phyloP scores from a whole-genome alignment of 2,797 vertebrate genomes.

The Coccyzus lansbergi region DNA sequence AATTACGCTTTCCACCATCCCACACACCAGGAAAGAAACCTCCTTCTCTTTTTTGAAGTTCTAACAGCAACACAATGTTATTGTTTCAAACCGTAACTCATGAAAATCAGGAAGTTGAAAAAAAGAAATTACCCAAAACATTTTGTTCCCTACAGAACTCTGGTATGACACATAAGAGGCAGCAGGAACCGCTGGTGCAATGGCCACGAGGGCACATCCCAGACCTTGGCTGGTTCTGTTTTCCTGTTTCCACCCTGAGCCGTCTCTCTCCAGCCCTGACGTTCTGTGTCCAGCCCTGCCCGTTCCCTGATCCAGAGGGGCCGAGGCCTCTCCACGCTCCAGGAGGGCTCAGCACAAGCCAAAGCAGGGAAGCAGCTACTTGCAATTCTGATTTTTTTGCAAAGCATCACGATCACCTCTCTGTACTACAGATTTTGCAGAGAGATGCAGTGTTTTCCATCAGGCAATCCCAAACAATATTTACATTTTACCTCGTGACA shows the following conservation, averaged over 20 bases:
- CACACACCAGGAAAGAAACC: neutral
- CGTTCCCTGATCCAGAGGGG: neutral
- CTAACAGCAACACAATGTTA: neutral
- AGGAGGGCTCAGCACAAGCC: neutral
- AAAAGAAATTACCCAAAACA: neutral
- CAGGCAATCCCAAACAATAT: neutral
- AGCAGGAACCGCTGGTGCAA: neutral
- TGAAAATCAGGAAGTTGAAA: neutral
- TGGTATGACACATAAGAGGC: fast-evolving
- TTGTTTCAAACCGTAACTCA: neutral
- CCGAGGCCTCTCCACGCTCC: neutral
- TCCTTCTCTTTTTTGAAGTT: fast-evolving
- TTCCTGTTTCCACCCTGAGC: neutral
- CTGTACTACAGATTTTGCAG: neutral
- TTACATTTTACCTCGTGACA: neutral
- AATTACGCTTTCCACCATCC: neutral
- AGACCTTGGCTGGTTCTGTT: fast-evolving
- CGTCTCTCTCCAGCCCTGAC: neutral
- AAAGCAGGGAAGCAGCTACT: neutral
- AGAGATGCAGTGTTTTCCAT: neutral
- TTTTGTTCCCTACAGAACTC: neutral
- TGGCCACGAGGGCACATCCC: neutral
- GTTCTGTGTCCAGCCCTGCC: neutral
- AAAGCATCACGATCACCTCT: neutral
- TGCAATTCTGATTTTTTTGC: neutral